These are phyloP conservation scores for Amblyraja radiata DNA, from an alignment of 2,797 vertebrate species.

Conservation along the genomic window DNA sequence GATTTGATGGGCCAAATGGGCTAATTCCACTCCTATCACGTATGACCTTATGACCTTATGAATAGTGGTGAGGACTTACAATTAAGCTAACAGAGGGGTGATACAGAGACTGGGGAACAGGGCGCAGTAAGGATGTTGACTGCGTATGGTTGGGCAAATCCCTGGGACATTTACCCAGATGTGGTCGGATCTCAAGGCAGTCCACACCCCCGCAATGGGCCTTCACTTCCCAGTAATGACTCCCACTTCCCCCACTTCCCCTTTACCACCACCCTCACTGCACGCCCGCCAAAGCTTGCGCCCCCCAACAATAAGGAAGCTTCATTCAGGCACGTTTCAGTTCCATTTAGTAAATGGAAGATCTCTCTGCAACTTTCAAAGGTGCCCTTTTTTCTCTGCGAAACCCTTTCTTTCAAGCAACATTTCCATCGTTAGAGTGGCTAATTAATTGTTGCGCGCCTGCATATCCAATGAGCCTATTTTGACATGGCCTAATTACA, in stretches of 20 bases:
- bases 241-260: background rate
- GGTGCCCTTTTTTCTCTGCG: background rate
- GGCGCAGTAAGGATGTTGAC: background rate
- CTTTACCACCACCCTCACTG: background rate
- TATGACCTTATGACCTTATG: too few relatives aligned
- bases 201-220: background rate
- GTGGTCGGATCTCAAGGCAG: background rate
- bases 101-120: background rate
- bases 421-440: background rate
- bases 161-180: background rate
- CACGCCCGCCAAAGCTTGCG: too few relatives aligned
- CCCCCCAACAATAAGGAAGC: background rate
- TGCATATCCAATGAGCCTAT: conserved; percentile 13
- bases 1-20: too few relatives aligned
- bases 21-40: too few relatives aligned
- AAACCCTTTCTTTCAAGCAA: background rate
- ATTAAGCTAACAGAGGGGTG: background rate
- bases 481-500: conserved; percentile 18
- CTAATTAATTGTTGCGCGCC: conserved; percentile 26
- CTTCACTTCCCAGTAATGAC: too few relatives aligned
- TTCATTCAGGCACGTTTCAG: background rate
- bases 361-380: background rate
- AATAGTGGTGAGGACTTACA: too few relatives aligned
- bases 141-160: too few relatives aligned
- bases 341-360: background rate